phyloP scores from a whole-genome alignment of 1,140 invertebrate genomes.

The Leptopilina clavipes region DNA sequence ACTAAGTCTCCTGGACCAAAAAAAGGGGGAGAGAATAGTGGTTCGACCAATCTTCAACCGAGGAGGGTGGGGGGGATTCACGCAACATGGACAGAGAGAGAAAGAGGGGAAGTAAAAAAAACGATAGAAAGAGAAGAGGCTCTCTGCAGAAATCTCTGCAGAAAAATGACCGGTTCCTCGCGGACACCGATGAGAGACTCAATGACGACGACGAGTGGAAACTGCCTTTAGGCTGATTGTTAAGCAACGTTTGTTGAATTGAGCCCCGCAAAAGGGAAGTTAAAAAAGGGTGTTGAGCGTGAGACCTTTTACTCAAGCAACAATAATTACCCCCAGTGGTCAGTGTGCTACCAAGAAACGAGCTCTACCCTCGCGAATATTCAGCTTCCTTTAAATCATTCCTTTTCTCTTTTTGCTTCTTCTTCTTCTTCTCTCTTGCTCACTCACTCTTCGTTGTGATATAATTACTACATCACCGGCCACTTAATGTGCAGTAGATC shows the following conservation, averaged over 20 bases:
- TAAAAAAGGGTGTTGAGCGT: constrained; percentile 63
- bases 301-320: constrained; percentile 66
- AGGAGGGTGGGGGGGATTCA: background rate
- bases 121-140: constrained; percentile 47
- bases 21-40: constrained; percentile 24
- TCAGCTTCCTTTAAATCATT: constrained; percentile 15
- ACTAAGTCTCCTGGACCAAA: constrained; percentile 46
- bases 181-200: constrained; percentile 26
- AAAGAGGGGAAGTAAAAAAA: constrained; percentile 49
- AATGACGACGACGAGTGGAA: constrained; percentile 21
- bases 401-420: constrained; percentile 1
- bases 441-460: constrained; percentile 9
- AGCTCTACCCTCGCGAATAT: constrained; percentile 44
- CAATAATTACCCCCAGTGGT: constrained; percentile 72
- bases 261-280: too few species aligned
- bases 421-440: constrained; percentile 8
- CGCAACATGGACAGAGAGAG: constrained; percentile 37
- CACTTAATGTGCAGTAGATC: constrained; percentile 34
- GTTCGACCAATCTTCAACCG: background rate
- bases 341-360: constrained; percentile 55
- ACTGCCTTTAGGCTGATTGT: constrained; percentile 37
- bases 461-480: constrained; percentile 6
- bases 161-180: constrained; percentile 68
- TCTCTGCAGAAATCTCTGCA: constrained; percentile 60
- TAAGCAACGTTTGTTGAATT: constrained; percentile 29